A percentile compares a stretch with the other conserved stretches of the same genome.
These are phyloP conservation scores for Herpetotheres cachinnans DNA, from an alignment of 2,113 vertebrate genomes.

Conservation along the genomic window DNA sequence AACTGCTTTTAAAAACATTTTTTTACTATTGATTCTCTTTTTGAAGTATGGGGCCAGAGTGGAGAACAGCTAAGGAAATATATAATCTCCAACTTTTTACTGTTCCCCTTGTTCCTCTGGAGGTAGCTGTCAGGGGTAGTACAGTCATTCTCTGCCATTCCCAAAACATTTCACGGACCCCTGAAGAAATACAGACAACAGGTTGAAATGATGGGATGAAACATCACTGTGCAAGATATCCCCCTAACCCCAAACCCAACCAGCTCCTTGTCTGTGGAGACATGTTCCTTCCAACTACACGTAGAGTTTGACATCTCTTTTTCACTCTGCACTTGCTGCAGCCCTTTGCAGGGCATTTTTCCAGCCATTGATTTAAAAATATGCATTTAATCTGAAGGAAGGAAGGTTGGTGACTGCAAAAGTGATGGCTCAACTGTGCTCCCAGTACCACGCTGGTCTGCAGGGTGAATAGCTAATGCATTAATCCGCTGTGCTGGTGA, in stretches of 20 bases:
- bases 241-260: not conserved
- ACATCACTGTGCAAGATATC: not conserved
- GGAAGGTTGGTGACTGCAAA: not conserved
- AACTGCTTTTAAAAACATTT: not conserved
- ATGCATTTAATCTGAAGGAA: not conserved
- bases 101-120: not conserved
- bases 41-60: too few relatives aligned
- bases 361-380: not conserved
- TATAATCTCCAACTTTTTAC: not conserved
- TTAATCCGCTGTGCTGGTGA: not conserved
- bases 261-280: not conserved
- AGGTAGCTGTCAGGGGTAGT: not conserved
- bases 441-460: not conserved
- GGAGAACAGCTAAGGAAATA: not conserved
- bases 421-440: not conserved
- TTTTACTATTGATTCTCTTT: not conserved
- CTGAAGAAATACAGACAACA: not conserved
- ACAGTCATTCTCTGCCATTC: not conserved
- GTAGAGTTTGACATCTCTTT: not conserved
- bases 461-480: not conserved
- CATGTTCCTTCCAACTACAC: rapidly evolving
- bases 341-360: not conserved
- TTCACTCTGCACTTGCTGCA: not conserved
- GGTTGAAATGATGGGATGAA: not conserved
- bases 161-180: not conserved